Base-by-base conservation (phyloP, 2,888 invertebrate genomes). In the Luffia ferchaultella region DNA sequence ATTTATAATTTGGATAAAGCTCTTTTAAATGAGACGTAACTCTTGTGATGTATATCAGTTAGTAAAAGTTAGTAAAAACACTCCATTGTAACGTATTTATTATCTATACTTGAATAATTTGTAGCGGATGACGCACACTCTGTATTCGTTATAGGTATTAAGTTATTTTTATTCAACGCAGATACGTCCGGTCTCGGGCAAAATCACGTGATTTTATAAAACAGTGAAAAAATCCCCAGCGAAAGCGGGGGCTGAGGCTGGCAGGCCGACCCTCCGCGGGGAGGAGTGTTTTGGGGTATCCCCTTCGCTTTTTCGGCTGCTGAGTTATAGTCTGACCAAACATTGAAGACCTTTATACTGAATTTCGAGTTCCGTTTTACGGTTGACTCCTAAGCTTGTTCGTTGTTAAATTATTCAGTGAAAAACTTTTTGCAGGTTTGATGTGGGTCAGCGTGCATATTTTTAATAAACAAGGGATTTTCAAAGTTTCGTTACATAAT, bases 271-370 rank as follows among this genome's bases (percentile, higher is more conserved):
- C n/a, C n/a, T n/a, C 53, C 18, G 54, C 59, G 61, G 60, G 60
- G 64, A 62, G 60, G 57, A 60, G 50, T 41, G 50, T 50, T 50
- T n/a, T 42, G 50, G 50, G 46, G 46, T 46, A 65, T 67, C 70
- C 74, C 79, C 75, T 65, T 63, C 67, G 72, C 76, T 79, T 82
- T 79, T 80, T 80, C 73, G 75, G 72, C 66, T 67, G 71, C 71
- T 79, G 78, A 80, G 71, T 76, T 80, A 80, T 78, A 74, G 74
- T 72, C 71, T 75, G 73, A 72, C 77, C 77, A 74, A 79, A 71
- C 74, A 72, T 74, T 76, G 74, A 78, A 80, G 80, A 76, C 78
- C 80, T 76, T 78, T 79, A 43, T 46, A 73, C 77, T 65, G 73
- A 78, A 78, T 75, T 79, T 70, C 68, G 64, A 73, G 75, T 76